A percentile compares a stretch with the other conserved stretches of the same genome.
phyloP scores from a whole-genome alignment of 2,113 vertebrate species.

The Uria lomvia region DNA sequence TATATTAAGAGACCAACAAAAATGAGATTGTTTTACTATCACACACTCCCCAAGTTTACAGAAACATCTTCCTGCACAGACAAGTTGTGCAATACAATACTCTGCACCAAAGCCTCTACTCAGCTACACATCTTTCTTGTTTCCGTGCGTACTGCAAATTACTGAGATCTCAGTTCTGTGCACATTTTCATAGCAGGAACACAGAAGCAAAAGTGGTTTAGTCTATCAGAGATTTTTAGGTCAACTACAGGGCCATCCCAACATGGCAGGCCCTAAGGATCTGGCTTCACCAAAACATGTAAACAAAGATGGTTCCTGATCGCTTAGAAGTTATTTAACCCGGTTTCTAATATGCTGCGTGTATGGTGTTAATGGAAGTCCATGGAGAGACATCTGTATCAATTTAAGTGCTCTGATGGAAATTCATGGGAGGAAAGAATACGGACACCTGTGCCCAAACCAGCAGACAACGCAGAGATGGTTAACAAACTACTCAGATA shows the following conservation, averaged over 20 bases:
- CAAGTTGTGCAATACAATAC: background rate
- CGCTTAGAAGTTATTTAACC: background rate
- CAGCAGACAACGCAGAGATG: background rate
- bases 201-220: background rate
- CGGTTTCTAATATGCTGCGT: background rate
- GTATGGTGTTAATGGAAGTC: background rate
- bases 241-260: background rate
- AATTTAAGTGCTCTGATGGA: background rate
- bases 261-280: background rate
- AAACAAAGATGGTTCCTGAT: background rate
- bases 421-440: background rate
- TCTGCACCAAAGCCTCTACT: background rate
- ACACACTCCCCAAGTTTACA: background rate
- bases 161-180: background rate
- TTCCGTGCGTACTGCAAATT: background rate
- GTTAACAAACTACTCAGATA: background rate
- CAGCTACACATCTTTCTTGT: background rate
- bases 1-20: background rate
- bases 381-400: background rate
- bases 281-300: background rate
- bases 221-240: background rate
- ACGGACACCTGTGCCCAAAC: background rate
- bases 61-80: background rate
- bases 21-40: background rate
- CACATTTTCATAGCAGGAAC: background rate